Percentiles rank a stretch among this genome's conserved stretches.
These are phyloP conservation scores for Archilochus colubris DNA, from an alignment of 2,113 vertebrate species.

Conservation along the genomic window DNA sequence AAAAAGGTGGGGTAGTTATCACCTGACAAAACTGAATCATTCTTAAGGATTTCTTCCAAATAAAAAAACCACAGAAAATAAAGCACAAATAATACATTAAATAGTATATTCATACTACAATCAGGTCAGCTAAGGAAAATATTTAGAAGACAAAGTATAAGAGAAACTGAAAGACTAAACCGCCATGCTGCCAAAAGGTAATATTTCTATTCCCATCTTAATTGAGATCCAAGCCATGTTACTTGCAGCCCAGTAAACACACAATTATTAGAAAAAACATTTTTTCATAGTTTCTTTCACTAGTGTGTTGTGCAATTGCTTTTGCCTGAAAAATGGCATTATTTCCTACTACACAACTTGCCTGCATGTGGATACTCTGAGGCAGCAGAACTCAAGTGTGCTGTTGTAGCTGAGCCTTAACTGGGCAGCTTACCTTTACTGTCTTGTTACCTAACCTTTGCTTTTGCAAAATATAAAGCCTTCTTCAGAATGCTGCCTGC, in stretches of 20 bases:
- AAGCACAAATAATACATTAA: neutral
- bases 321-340: neutral
- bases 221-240: neutral
- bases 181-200: neutral
- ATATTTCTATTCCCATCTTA: neutral
- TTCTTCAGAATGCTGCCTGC: neutral
- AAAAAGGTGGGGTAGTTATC: neutral
- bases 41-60: neutral
- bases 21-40: neutral
- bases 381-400: neutral
- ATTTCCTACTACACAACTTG: neutral
- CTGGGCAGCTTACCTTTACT: neutral
- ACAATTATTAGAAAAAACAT: neutral
- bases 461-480: constrained; percentile 4
- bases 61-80: neutral
- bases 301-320: neutral
- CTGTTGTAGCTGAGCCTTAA: neutral
- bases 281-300: neutral
- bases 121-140: neutral
- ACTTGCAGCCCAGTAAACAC: neutral
- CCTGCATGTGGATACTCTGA: neutral
- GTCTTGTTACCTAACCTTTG: neutral
- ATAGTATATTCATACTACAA: neutral
- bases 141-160: neutral
- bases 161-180: neutral